A percentile compares a stretch with the other conserved stretches of the same genome.
Conservation (phyloP, 1,140 invertebrate species). For the Saccostrea glomerata region DNA sequence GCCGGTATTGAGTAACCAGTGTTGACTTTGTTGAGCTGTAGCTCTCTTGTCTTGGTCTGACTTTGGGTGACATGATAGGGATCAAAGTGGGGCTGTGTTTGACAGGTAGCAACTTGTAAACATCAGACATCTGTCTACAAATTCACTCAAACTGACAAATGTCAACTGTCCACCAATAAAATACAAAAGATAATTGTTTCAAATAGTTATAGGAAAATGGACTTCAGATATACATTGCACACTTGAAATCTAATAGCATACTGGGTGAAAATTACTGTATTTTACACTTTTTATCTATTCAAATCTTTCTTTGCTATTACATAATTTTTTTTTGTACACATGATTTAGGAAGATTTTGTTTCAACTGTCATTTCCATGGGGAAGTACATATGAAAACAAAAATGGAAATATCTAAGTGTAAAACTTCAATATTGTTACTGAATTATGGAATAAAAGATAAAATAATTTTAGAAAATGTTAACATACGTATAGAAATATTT, state of each 20-base stretch:
- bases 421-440: too few relatives aligned
- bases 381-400: too few relatives aligned
- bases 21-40: conserved; percentile 2
- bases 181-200: background rate
- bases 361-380: too few relatives aligned
- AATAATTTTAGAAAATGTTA: too few relatives aligned
- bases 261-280: conserved; percentile 11
- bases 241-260: background rate
- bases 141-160: conserved; percentile 25
- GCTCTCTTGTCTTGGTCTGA: background rate
- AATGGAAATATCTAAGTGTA: too few relatives aligned
- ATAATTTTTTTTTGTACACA: background rate
- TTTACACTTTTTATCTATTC: background rate
- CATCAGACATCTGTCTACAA: conserved; percentile 30
- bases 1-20: background rate
- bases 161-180: conserved; percentile 1
- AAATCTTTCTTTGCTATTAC: background rate
- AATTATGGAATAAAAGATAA: too few relatives aligned
- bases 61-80: background rate
- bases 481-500: too few relatives aligned
- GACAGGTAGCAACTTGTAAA: background rate
- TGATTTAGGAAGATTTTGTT: too few relatives aligned
- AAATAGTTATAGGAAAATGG: background rate
- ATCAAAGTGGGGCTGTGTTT: background rate
- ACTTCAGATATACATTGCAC: background rate